A percentile compares a stretch with the other conserved stretches of the same genome.
Conservation (phyloP, 2,113 vertebrate species). For the Caloenas nicobarica region DNA sequence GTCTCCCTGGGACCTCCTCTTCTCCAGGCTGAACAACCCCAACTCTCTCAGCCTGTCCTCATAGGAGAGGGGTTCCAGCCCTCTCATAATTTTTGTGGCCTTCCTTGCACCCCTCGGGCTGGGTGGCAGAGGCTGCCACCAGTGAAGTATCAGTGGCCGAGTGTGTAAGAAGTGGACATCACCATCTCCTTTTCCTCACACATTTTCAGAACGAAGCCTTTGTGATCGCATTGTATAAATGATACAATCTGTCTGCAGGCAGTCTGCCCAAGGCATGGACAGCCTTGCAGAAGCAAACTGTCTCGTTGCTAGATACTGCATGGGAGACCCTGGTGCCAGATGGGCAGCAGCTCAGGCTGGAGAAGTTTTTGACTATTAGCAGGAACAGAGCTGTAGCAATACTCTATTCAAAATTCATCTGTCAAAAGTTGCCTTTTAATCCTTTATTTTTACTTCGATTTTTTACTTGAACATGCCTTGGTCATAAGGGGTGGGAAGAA, state of each 20-base stretch:
- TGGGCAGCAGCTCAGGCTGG: not conserved
- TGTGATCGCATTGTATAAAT: not conserved
- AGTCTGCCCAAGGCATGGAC: not conserved
- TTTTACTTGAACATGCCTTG: not conserved
- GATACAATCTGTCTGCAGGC: not conserved
- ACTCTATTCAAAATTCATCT: not conserved
- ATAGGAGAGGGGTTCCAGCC: no score
- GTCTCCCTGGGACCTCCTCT: no score
- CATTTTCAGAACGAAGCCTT: not conserved
- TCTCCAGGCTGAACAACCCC: no score
- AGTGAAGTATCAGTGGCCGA: fast-evolving
- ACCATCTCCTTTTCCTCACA: not conserved
- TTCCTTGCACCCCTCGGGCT: not conserved
- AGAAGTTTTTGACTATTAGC: not conserved
- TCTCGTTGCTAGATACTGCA: not conserved
- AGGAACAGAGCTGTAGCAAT: not conserved
- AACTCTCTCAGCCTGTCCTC: no score
- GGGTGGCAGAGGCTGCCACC: not conserved
- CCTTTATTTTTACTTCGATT: not conserved
- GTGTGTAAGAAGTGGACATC: fast-evolving
- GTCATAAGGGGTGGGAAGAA: not conserved
- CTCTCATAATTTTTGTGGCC: no score
- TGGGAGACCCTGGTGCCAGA: not conserved
- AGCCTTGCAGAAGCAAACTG: not conserved
- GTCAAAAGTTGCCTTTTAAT: not conserved